Base-by-base conservation (phyloP, 2,797 vertebrate genomes). In the Eulemur coronatus region DNA sequence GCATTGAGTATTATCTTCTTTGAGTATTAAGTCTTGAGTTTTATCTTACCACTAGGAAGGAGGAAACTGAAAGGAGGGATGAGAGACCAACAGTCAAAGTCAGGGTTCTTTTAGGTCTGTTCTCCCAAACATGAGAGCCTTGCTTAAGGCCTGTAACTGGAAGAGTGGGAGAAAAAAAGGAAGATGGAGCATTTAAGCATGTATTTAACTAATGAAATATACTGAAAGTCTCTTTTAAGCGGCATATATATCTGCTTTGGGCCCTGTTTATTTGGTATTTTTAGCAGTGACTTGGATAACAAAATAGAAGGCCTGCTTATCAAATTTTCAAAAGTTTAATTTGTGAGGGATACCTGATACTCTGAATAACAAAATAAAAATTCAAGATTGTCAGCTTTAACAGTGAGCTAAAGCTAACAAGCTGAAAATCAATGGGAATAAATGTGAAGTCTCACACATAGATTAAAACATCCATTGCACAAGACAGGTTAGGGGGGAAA, bases 281-380 rank as follows among this genome's bases (percentile, higher is more conserved):
- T 95, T 78, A 90, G 48, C 69, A 50, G 20, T 96, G 81, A 80
- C 52, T 57, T 90, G 33, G 46, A 82, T 95, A 92, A 94, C 81
- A 92, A 91, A 91, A 41, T 90, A 89, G 67, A 95, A 5, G 24
- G 0, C 11, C 65, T 94, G 38, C 69, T 92, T 97, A 97, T 95
- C 85, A 90, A 87, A 91, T 84, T 96, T 96, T 73, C 67, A 43
- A 50, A 81, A 55, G 48, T 85, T 50, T 70, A 79, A 89, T 93
- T 95, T 82, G 20, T 89, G 28, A 94, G 38, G 12, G 26, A 63
- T 93, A 90, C 75, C 52, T 85, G 85, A 92, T 89, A 90, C 81
- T 81, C 80, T 89, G 35, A 95, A 70, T 82, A 95, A 89, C 35
- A 41, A 89, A 95, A 88, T 95, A 93, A 96, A 95, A 91, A 73